These are phyloP conservation scores for Condylostylus longicornis DNA, from an alignment of 1,140 invertebrate genomes.

Conservation along the genomic window DNA sequence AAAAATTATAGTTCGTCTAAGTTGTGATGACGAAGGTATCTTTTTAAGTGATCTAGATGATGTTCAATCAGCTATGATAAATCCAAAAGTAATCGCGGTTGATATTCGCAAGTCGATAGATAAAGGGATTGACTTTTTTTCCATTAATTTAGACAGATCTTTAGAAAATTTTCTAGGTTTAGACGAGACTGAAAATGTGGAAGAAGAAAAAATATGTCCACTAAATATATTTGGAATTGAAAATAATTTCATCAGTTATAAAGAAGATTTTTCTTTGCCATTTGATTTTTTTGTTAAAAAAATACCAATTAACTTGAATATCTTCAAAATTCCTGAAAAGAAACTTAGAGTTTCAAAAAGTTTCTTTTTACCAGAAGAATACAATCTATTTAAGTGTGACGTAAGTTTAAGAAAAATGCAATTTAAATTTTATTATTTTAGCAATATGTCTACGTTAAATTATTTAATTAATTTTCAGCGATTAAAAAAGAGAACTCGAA, in stretches of 20 bases:
- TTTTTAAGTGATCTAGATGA: conserved; percentile 7
- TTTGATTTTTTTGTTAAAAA: neutral
- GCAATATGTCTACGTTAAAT: too few species aligned
- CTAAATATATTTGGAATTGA: neutral
- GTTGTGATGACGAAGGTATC: conserved; percentile 8
- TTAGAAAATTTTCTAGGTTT: too few species aligned
- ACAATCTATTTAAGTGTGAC: too few species aligned
- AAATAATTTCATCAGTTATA: neutral
- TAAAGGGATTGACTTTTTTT: too few species aligned
- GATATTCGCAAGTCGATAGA: conserved; percentile 1
- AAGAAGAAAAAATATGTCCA: neutral
- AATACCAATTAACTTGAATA: conserved; percentile 1
- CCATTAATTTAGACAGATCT: too few species aligned
- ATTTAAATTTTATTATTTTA: too few species aligned
- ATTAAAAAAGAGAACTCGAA: too few species aligned
- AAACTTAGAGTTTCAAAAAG: too few species aligned
- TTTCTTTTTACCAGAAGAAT: too few species aligned
- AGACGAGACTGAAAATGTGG: too few species aligned
- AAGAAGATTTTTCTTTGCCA: neutral
- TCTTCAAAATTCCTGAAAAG: conserved; percentile 10
- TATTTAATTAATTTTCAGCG: too few species aligned
- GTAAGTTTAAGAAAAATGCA: too few species aligned
- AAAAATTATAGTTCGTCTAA: conserved; percentile 4
- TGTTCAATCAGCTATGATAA: conserved; percentile 4
- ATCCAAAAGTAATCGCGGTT: neutral